These are phyloP conservation scores for Agapornis roseicollis DNA, from an alignment of 2,113 vertebrate genomes.

Conservation along the genomic window DNA sequence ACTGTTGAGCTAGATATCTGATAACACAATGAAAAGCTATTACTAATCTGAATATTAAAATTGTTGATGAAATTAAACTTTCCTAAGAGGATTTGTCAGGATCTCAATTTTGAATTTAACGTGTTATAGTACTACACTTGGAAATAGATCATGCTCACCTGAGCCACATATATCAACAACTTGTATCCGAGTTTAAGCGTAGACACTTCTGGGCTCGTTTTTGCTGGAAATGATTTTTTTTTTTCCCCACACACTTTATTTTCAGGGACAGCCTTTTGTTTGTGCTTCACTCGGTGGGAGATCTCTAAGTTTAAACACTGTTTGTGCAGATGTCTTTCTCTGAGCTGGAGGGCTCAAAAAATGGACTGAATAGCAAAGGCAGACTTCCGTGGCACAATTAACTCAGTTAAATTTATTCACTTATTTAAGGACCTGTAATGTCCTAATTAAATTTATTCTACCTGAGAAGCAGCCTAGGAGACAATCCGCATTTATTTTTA, in stretches of 20 bases:
- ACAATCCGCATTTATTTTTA: neutral
- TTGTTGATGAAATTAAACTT: neutral
- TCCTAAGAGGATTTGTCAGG: neutral
- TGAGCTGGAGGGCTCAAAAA: neutral
- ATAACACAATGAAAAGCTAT: neutral
- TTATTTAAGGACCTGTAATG: neutral
- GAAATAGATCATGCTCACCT: neutral
- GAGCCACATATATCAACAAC: neutral
- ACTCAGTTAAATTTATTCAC: neutral
- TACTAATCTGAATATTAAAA: neutral
- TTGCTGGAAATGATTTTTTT: neutral
- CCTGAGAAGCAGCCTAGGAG: neutral
- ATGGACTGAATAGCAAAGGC: neutral
- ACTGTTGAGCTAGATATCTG: neutral
- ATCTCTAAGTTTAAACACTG: neutral
- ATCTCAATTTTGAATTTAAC: neutral
- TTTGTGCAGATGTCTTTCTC: neutral
- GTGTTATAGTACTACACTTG: too few relatives aligned
- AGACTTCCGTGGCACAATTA: neutral
- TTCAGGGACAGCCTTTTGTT: neutral
- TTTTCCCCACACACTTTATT: fast-evolving
- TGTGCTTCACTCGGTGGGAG: neutral
- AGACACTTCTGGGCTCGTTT: fast-evolving
- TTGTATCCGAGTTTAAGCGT: neutral
- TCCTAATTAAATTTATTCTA: neutral